Percentiles rank a stretch among this genome's conserved stretches.
These are phyloP conservation scores for Pipa parva DNA, from an alignment of 2,113 vertebrate genomes.

Conservation along the genomic window DNA sequence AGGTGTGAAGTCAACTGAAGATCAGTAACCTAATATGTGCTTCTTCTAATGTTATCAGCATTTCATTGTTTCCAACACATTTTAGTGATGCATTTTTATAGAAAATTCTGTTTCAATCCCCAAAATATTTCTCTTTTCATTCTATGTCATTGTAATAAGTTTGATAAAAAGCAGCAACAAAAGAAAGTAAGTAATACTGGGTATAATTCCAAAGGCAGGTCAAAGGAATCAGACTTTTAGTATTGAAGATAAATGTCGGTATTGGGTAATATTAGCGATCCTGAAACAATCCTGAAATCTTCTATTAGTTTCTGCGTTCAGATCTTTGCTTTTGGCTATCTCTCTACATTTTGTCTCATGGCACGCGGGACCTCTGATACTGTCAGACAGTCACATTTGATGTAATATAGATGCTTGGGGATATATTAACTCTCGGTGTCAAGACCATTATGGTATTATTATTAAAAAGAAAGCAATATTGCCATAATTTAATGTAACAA, in stretches of 20 bases:
- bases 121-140: neutral
- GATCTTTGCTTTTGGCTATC: conserved; percentile 2
- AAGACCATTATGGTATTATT: neutral
- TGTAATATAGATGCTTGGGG: neutral
- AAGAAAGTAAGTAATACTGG: conserved; percentile 23
- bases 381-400: neutral
- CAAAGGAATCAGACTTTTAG: neutral
- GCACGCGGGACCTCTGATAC: neutral
- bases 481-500: neutral
- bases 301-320: neutral
- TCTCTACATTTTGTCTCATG: neutral
- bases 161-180: conserved; percentile 44
- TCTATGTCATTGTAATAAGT: neutral
- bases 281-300: neutral
- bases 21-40: conserved; percentile 45
- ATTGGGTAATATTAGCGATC: neutral
- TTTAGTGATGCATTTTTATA: neutral
- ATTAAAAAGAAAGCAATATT: conserved; percentile 1
- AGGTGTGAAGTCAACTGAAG: neutral
- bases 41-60: conserved; percentile 37
- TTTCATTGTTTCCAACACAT: conserved; percentile 7
- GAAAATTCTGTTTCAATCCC: neutral
- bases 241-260: neutral
- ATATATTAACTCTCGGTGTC: neutral
- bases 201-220: neutral